phyloP scores from a whole-genome alignment of 2,888 invertebrate species.

The Tipula lateralis region DNA sequence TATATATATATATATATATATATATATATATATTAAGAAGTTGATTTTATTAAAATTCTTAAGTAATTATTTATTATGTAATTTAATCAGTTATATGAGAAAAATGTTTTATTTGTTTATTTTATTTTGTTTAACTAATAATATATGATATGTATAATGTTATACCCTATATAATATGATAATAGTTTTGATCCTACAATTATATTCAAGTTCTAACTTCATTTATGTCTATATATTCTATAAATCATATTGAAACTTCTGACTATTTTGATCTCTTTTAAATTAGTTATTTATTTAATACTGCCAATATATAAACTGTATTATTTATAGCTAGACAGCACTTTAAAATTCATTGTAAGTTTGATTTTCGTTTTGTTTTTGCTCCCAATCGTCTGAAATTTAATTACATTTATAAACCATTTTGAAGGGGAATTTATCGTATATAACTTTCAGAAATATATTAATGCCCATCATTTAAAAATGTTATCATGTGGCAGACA shows the following conservation, averaged over 20 bases:
- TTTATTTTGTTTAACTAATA: too few species aligned
- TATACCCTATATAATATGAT: too few species aligned
- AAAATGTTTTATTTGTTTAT: too few species aligned
- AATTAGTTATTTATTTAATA: not conserved
- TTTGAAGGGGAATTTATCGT: too few species aligned
- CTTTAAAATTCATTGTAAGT: not conserved
- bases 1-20: too few species aligned
- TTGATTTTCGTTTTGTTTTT: not conserved
- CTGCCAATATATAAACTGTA: not conserved
- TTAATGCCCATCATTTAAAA: too few species aligned
- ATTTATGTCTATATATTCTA: not conserved
- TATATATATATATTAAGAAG: not conserved
- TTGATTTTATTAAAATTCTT: not conserved
- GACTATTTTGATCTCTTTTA: not conserved
- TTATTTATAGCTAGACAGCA: not conserved
- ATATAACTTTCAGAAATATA: too few species aligned
- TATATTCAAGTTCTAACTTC: not conserved
- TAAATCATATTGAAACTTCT: not conserved
- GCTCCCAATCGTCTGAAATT: not conserved
- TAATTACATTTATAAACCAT: too few species aligned
- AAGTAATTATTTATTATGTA: not conserved
- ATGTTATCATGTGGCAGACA: too few species aligned
- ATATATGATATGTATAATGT: too few species aligned
- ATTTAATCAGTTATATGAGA: not conserved
- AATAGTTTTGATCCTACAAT: not conserved